A percentile compares a stretch with the other conserved stretches of the same genome.
These are phyloP conservation scores for Vireo griseus DNA, from an alignment of 2,797 vertebrate species.

Conservation along the genomic window DNA sequence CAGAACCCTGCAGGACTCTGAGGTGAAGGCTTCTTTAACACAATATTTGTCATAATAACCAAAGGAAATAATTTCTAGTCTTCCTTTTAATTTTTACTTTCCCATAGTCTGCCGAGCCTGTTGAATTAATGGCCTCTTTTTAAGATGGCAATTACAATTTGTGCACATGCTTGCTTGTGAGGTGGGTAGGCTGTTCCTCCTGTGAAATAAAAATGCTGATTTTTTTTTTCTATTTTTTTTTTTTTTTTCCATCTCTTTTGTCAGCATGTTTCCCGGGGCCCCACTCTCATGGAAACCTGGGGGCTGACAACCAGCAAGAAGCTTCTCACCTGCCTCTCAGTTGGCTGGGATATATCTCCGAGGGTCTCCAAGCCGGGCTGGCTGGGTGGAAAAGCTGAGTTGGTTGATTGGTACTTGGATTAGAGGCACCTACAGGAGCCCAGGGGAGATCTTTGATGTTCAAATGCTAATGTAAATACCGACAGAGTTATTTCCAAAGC, in stretches of 20 bases:
- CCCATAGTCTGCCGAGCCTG: background rate
- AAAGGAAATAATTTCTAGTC: background rate
- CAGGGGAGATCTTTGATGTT: constrained; percentile 37
- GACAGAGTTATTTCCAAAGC: constrained; percentile 52
- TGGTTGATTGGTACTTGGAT: constrained; percentile 28
- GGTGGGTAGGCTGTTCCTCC: background rate
- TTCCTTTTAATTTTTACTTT: constrained; percentile 20
- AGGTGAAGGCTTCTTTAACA: background rate
- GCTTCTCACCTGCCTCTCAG: background rate
- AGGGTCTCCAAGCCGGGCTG: background rate
- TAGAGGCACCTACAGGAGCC: constrained; percentile 35
- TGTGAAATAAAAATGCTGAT: background rate
- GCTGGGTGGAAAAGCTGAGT: background rate
- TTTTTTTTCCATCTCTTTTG: background rate
- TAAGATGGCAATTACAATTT: background rate
- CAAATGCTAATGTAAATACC: constrained; percentile 21
- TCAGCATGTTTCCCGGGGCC: background rate
- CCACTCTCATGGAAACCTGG: background rate
- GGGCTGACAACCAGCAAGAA: background rate
- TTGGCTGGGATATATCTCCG: background rate
- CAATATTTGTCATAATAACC: background rate
- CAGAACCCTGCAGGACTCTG: background rate
- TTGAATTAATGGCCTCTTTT: constrained; percentile 3
- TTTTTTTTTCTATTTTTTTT: background rate
- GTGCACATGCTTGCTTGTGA: fast-evolving